Evolutionary conservation across 2,113 vertebrate species (phyloP).

Genomic region (Perca fluviatilis): DNA sequence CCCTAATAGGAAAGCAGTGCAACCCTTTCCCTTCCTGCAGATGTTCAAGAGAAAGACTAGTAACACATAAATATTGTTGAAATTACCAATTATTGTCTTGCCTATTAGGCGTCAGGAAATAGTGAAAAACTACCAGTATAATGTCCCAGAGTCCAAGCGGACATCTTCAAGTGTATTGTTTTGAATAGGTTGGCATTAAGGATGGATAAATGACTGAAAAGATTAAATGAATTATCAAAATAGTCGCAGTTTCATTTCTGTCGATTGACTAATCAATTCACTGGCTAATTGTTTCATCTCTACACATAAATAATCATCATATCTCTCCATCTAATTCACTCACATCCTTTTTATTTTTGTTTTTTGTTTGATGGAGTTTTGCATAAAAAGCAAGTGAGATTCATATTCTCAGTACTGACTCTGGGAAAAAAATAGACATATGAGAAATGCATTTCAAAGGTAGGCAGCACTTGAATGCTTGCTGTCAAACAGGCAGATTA

Average conservation of each 20-base stretch:
- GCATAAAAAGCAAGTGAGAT: conserved; percentile 5
- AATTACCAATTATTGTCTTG: background rate
- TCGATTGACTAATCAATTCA: background rate
- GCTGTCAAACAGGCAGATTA: conserved; percentile 66
- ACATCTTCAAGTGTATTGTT: background rate
- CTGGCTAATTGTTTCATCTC: background rate
- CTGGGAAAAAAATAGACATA: conserved; percentile 60
- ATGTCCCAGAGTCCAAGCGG: background rate
- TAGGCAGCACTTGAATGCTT: conserved; percentile 46
- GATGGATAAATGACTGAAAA: background rate
- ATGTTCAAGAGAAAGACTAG: background rate
- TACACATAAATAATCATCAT: background rate
- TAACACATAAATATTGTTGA: background rate
- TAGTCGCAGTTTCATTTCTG: too few relatives aligned
- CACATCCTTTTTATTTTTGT: background rate
- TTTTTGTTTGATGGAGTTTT: background rate
- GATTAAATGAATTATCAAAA: background rate
- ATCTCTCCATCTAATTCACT: background rate
- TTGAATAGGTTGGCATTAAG: too few relatives aligned
- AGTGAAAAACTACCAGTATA: background rate
- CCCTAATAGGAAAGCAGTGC: background rate
- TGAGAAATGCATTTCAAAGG: conserved; percentile 35
- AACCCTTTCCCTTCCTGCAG: background rate
- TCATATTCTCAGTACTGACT: conserved; percentile 22
- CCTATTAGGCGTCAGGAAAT: background rate